Evolutionary conservation across 2,888 invertebrate species (phyloP), one percentile per base, ranked within the genome.

Genomic region (Leucania comma): DNA sequence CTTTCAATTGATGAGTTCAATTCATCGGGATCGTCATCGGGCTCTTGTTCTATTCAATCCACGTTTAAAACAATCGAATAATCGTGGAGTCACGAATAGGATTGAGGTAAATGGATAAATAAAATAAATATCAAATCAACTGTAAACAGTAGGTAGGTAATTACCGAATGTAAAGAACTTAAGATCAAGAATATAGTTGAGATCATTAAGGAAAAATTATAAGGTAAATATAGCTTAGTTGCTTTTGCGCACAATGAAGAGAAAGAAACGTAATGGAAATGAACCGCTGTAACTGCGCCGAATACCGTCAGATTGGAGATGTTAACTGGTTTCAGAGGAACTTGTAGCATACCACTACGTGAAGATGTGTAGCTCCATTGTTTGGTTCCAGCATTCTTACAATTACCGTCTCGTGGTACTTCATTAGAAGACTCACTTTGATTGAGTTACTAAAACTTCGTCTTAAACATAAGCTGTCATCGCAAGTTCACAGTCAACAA

Each of bases 1-100:
- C 75, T 80, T 70, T 78, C 64, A 75, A 76, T 68, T 68, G 42
- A 64, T 68, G 64, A 26, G 75, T 68, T 72, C 65, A 71, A 63
- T 69, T 70, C 32, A 63, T 66, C 54, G 42, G 56, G 35, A 58
- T 73, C 50, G 65, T 58, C 60, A 69, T 61, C 48, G 46, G 17
- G 22, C 9, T 58, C 22, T 78, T 63, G 72, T 65, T 38, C 56
- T 63, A 56, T 46, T 57, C 24, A 35, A 53, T 32, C 42, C 29
- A 22, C n/a, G n/a, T 60, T 54, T 14, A 10, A n/a, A 68, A 20
- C 2, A 60, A 26, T 75, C 8, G 22, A 32, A 38, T 26, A 51
- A 48, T 59, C 24, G 29, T 46, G 12, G 12, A n/a, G 26, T 29
- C 9, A 22, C 20, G 35, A 46, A 54, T 59, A 50, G 6, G 38